Evolutionary conservation across 2,888 invertebrate genomes (phyloP), one percentile per base, ranked within the genome.

Genomic region (Blastobasis adustella): DNA sequence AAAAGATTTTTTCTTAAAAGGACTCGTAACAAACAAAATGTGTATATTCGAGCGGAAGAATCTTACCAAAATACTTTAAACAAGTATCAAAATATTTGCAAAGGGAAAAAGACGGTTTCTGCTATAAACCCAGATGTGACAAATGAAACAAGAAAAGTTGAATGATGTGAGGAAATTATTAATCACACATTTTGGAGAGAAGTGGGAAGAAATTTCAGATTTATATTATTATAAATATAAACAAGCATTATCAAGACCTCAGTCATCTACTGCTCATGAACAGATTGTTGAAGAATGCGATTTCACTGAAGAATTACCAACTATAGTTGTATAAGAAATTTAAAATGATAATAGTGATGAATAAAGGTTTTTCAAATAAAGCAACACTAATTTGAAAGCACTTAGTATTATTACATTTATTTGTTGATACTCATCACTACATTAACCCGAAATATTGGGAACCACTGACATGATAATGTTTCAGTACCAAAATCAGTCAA

Each of bases 1-100:
- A 57, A 58, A 50, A 45, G 55, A 50, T 57, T 57, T 54, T 53
- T 57, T 50, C 36, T 58, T 38, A 55, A 55, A 50, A 51, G 49
- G 49, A 55, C 53, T 45, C 56, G 53, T 49, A 45, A 49, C 44
- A 57, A 52, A 38, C 48, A 45, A 49, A 56, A 56, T 52, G 54
- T 57, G 9, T 48, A 54, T 41, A 54, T 60, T 41, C 51, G 52
- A 23, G 60, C 53, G 10, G 58, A 58, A 51, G 52, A 50, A 48
- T 45, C 40, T 50, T 60, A 60, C 48, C 49, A 53, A 39, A 55
- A 54, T 39, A 41, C 40, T 10, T 43, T 42, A 43, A 49, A 41
- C 39, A 51, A 50, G 45, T 58, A 49, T 48, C 53, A 55, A 38
- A 53, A 47, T 43, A 56, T 58, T 47, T 58, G 53, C 49, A 57